Evolutionary conservation across 2,797 vertebrate genomes (phyloP), one percentile per base, ranked within the genome.

Genomic region (Bryconaethiops microstoma): DNA sequence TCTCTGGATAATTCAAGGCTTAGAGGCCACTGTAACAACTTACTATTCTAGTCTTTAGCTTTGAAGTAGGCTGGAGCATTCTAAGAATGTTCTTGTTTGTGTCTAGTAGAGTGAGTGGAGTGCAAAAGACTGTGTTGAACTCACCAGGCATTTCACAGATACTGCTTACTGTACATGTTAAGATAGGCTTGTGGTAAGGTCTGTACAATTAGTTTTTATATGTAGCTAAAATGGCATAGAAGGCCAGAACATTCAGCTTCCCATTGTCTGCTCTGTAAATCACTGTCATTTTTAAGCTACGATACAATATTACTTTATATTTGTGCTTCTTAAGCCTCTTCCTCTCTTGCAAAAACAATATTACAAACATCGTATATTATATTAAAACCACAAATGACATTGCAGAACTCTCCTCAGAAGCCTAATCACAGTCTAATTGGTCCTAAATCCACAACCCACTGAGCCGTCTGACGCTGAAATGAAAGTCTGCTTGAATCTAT

Each of bases 1-100:
- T 70, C 70, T 68, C 13, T 40, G 50, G 10, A 9, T 70, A 57
- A 83, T 50, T 62, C 19, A 83, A 85, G 82, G 70, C 78, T 67
- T 25, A 76, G 17, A 19, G 19, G 57, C 65, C 35, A 12, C n/a
- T 29, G 42, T 50, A 74, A 39, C 55, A 59, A 39, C 29, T 59
- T 78, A 82, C 42, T 54, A 57, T 74, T 79, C 78, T 70, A 35
- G 35, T 35, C 35, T 35, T 35, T 35, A 2, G 35, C 35, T 35
- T 35, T 17, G 23, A 3, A 71, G 69, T 52, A 29, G 21, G 4
- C 45, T n/a, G 19, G 65, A 12, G 8, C 19, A 19, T 69, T 69
- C n/a, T 16, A 14, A 16, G 45, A 69, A 69, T 16, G 21, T 25
- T 29, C 13, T 5, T 35, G 17, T 55, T 35, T 55, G 16, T 9